Base-by-base conservation (phyloP, 1,140 invertebrate species). In the Coptotermes formosanus region DNA sequence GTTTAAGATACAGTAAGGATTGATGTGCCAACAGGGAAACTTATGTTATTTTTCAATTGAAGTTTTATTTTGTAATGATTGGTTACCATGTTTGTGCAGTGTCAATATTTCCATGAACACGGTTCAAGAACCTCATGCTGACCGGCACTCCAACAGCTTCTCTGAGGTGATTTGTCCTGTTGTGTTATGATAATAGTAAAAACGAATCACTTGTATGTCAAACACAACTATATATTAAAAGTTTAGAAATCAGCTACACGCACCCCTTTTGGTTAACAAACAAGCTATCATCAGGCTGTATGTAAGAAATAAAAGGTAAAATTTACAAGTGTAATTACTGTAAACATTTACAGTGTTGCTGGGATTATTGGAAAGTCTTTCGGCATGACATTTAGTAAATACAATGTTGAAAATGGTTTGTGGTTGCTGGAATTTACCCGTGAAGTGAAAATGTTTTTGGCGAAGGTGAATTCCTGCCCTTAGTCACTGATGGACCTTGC, bases 41-140 rank as follows among this genome's bases (percentile, higher is more conserved):
- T n/a, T n/a, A n/a, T n/a, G n/a, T n/a, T n/a, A n/a, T n/a, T n/a
- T n/a, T n/a, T n/a, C n/a, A n/a, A n/a, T n/a, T n/a, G n/a, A n/a
- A n/a, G n/a, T n/a, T n/a, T n/a, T n/a, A n/a, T n/a, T n/a, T 19
- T 55, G 48, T 87, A 87, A 88, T 87, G 81, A 82, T 87, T 85
- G 89, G 88, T 8, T 88, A 88, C 81, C 23, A 21, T 52, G 48
- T 87, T 21, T 87, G 87, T 21, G 87, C 87, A 52, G 82, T 90
- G 44, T 89, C 90, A 82, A 86, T 90, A 16, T 87, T 87, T 84
- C 85, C 85, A 48, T 83, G 85, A 82, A 44, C 69, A 16, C 82
- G 86, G 44, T 86, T 86, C 81, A 86, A 86, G 59, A 82, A 84
- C 19, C 75, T n/a, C 21, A 87, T 88, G 84, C 32, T 85, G 32